Conservation (phyloP, 2,113 vertebrate genomes). For the Chelonoidis abingdonii region DNA sequence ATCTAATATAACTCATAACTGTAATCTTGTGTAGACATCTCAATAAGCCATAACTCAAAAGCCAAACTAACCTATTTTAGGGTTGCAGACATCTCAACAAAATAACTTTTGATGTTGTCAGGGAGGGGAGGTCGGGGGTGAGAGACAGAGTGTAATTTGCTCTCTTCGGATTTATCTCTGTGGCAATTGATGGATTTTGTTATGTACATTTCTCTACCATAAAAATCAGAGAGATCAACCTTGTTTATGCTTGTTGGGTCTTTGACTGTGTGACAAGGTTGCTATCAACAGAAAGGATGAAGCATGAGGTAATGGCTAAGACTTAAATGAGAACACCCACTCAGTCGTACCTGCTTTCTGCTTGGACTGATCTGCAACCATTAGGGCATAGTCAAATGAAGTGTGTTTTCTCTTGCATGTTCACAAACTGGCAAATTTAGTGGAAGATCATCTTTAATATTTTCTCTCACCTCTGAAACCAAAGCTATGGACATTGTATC, state of each 20-base stretch:
- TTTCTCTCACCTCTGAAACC: conserved; percentile 29
- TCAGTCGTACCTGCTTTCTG: conserved; percentile 66
- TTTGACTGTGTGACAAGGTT: conserved; percentile 77
- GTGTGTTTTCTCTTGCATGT: conserved; percentile 35
- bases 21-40: conserved; percentile 61
- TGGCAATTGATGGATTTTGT: conserved; percentile 71
- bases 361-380: conserved; percentile 29
- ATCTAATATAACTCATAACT: conserved; percentile 53
- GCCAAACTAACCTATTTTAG: conserved; percentile 64
- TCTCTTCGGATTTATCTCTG: conserved; percentile 52
- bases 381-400: conserved; percentile 47
- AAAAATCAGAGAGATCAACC: conserved; percentile 61
- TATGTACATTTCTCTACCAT: conserved; percentile 60
- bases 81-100: conserved; percentile 53
- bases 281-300: conserved; percentile 68
- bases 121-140: conserved; percentile 30
- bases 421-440: conserved; percentile 42
- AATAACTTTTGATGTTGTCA: conserved; percentile 56
- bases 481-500: neutral
- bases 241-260: conserved; percentile 70
- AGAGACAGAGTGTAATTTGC: conserved; percentile 2
- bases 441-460: conserved; percentile 27
- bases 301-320: conserved; percentile 74
- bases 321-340: conserved; percentile 57
- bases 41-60: conserved; percentile 64